Evolutionary conservation across 1,140 invertebrate genomes (phyloP), one percentile per base, ranked within the genome.

Genomic region (Camponotus pennsylvanicus): DNA sequence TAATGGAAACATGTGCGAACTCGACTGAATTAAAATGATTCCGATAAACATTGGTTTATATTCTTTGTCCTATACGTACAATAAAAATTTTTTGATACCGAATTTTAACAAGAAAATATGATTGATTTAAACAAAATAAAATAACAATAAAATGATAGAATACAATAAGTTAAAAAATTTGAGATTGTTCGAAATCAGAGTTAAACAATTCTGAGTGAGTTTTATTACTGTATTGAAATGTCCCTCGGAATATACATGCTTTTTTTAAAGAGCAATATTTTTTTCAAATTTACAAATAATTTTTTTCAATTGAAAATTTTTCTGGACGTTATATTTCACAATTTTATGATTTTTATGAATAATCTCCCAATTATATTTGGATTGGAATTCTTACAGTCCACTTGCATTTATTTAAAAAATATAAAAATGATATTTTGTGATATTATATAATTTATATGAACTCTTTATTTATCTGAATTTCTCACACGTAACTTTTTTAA

Each of bases 31-130:
- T 45, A 61, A 71, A 82, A 71, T 82, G 40, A 1, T 4, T 32
- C 21, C 42, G 49, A 55, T 57, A 32, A 40, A 18, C 63, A 80
- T 82, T 79, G 59, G 21, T 78, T 80, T 42, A 1, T 70, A 66
- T 21, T 67, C 3, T 59, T 79, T 27, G 4, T 55, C 37, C 27
- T 32, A 5, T 21, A 9, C 18, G 37, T 27, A 13, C 1, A 27
- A 27, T 27, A 82, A 52, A 57, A 42, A 80, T 9, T 21, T 79
- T 69, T 13, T 59, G 1, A 9, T 42, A 59, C 8, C 15, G 5
- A 0, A 9, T 61, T 6, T 76, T 27, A 8, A 40, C 37, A 67
- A 18, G 15, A 66, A 80, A 42, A 40, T 55, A 7, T 11, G 15
- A 57, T n/a, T 55, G 9, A 21, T 8, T 0, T 40, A 40, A 80